A percentile compares a stretch with the other conserved stretches of the same genome.
Evolutionary conservation across 2,797 vertebrate genomes (phyloP).

Genomic region (Danio jaintianensis): DNA sequence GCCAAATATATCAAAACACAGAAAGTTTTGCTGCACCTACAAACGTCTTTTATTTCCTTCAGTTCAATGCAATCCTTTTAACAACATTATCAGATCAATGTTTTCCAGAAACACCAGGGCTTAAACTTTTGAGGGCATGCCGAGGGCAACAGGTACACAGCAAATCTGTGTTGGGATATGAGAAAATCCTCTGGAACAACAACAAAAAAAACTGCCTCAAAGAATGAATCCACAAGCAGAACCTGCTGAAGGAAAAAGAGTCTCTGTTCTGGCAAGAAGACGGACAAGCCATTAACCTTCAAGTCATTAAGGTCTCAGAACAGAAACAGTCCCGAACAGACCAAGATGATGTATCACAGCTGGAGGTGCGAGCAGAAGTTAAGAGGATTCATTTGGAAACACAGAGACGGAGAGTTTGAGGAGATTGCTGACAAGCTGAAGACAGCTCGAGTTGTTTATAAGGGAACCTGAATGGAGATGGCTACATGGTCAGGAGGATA

Average conservation of each 20-base stretch:
- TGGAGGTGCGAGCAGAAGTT: conserved; percentile 15
- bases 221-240: neutral
- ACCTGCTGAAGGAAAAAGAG: neutral
- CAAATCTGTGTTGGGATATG: neutral
- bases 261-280: conserved; percentile 7
- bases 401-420: neutral
- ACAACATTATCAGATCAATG: no score
- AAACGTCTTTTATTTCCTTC: neutral
- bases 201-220: neutral
- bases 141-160: neutral
- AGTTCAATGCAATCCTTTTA: neutral
- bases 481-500: neutral
- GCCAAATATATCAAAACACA: neutral
- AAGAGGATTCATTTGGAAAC: neutral
- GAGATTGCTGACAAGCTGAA: conserved; percentile 9
- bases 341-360: neutral
- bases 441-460: conserved; percentile 7
- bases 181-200: neutral
- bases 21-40: neutral
- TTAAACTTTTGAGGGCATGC: conserved; percentile 8
- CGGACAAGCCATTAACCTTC: conserved; percentile 41
- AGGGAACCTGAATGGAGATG: neutral
- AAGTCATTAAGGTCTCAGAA: conserved; percentile 20
- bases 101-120: neutral
- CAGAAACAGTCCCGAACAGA: conserved; percentile 13